Evolutionary conservation across 2,797 vertebrate genomes (phyloP).

Genomic region (Danio tinwini): DNA sequence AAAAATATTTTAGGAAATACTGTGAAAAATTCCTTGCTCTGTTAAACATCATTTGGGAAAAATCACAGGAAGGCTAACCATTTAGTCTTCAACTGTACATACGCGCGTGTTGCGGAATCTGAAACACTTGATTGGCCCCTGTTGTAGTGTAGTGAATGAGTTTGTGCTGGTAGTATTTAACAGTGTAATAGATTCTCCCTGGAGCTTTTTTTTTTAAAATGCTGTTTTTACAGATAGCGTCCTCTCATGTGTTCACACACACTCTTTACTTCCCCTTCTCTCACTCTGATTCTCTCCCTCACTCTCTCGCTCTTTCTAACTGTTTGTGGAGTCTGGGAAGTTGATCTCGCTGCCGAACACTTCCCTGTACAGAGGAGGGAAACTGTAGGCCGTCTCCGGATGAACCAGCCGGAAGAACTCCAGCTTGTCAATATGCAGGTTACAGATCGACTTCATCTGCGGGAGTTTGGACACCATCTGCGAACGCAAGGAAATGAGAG

Average conservation of each 20-base stretch:
- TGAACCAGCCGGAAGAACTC: conserved; percentile 92
- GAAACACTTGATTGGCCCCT: conserved; percentile 28
- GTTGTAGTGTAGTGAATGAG: conserved; percentile 69
- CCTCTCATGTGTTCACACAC: conserved; percentile 18
- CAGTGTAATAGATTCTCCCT: conserved; percentile 76
- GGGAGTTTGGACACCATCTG: conserved; percentile 91
- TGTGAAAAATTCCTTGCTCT: no score
- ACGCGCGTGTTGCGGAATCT: neutral
- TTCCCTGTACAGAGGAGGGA: conserved; percentile 91
- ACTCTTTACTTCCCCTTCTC: conserved; percentile 42
- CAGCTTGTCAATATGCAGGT: conserved; percentile 90
- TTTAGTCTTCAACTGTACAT: neutral
- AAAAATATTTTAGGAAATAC: no score
- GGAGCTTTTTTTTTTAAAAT: conserved; percentile 56
- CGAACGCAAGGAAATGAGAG: neutral
- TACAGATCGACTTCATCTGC: conserved; percentile 91
- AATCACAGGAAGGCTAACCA: no score
- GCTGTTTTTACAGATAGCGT: conserved; percentile 68
- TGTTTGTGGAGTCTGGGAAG: conserved; percentile 84
- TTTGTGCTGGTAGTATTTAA: conserved; percentile 63
- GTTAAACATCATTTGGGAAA: no score
- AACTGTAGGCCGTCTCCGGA: conserved; percentile 87
- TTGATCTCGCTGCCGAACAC: conserved; percentile 90
- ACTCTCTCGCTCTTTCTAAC: conserved; percentile 73
- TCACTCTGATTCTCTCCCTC: conserved; percentile 52